Percentiles rank a stretch among this genome's conserved stretches.
phyloP scores from a whole-genome alignment of 2,888 invertebrate species.

The Abrostola tripartita region DNA sequence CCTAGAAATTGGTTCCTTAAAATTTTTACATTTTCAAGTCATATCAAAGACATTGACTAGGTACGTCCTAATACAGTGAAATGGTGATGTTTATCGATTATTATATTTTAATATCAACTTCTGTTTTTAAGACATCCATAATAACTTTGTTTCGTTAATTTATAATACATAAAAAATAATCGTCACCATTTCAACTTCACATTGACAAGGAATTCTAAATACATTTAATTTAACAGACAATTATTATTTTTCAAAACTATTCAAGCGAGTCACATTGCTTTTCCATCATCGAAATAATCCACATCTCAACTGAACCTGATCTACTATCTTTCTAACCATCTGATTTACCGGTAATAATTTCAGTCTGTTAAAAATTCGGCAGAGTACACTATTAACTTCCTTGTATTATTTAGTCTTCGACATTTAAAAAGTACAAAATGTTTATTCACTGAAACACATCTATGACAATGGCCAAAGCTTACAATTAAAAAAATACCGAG shows the following conservation, averaged over 20 bases:
- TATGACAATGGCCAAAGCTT: conserved; percentile 55
- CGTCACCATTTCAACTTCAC: conserved; percentile 50
- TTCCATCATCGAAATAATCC: conserved; percentile 46
- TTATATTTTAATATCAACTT: not conserved
- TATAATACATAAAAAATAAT: conserved; percentile 21
- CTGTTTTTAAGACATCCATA: not conserved
- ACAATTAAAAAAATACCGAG: conserved; percentile 62
- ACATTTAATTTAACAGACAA: conserved; percentile 57
- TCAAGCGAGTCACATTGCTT: conserved; percentile 55
- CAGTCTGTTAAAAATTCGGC: conserved; percentile 57
- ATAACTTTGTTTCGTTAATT: not conserved
- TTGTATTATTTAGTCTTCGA: conserved; percentile 42
- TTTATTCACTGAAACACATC: conserved; percentile 52
- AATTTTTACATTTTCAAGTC: conserved; percentile 56
- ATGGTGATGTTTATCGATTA: conserved; percentile 40
- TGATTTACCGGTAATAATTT: conserved; percentile 45
- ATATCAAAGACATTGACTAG: conserved; percentile 59
- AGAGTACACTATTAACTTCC: conserved; percentile 49
- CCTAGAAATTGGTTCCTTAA: conserved; percentile 66
- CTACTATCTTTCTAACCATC: conserved; percentile 38
- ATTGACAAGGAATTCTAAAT: conserved; percentile 56
- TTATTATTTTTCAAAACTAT: conserved; percentile 52
- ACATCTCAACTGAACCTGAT: conserved; percentile 43
- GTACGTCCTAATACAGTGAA: conserved; percentile 47
- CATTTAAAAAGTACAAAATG: conserved; percentile 56